These are phyloP conservation scores for Phaedon cochleariae DNA, from an alignment of 2,888 invertebrate genomes.

Conservation along the genomic window DNA sequence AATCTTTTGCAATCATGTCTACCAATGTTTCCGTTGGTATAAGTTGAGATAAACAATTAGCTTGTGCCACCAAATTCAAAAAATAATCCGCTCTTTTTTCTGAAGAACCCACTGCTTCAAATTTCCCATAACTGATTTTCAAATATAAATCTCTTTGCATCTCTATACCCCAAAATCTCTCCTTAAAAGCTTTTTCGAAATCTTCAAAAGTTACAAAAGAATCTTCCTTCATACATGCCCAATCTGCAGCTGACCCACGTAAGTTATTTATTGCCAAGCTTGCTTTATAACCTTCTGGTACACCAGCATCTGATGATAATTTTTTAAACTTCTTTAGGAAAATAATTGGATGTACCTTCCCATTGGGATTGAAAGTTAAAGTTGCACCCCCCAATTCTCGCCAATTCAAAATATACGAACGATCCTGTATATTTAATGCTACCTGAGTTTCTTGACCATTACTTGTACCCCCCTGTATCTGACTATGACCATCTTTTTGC, in stretches of 20 bases:
- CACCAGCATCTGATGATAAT: too few species aligned
- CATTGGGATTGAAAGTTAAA: constrained; percentile 11
- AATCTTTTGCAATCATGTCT: constrained; percentile 1
- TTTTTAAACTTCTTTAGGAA: constrained; percentile 15
- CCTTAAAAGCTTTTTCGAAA: not conserved
- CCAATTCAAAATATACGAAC: constrained; percentile 13
- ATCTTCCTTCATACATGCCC: not conserved
- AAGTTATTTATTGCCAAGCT: too few species aligned
- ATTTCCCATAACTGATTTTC: constrained; percentile 3
- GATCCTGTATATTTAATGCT: not conserved
- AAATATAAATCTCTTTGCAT: constrained; percentile 2
- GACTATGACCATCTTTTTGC: too few species aligned
- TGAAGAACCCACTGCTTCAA: not conserved
- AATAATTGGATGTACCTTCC: constrained; percentile 11
- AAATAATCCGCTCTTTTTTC: not conserved
- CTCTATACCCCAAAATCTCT: not conserved
- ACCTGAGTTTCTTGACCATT: not conserved
- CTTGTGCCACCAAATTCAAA: not conserved
- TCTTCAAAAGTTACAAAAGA: too few species aligned
- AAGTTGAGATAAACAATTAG: not conserved
- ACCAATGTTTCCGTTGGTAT: not conserved
- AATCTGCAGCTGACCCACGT: too few species aligned
- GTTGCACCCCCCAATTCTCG: constrained; percentile 4
- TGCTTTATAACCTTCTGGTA: too few species aligned
- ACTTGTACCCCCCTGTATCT: not conserved